Base-by-base conservation (phyloP, 2,888 invertebrate genomes). In the Strigamia maritima region DNA sequence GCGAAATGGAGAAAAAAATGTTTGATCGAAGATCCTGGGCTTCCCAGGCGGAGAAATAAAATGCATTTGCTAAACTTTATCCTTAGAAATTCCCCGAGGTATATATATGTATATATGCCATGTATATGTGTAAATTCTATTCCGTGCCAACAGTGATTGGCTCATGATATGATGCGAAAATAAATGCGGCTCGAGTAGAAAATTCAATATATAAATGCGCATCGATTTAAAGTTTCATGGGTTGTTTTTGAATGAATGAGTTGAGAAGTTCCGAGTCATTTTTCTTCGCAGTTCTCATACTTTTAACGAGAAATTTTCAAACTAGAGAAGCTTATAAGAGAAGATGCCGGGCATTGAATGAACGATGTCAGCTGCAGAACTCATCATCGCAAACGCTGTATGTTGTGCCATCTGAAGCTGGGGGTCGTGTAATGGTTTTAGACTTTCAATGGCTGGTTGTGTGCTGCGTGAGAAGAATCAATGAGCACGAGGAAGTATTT, bases 391-490 rank as follows among this genome's bases (percentile, higher is more conserved):
- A 28, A 26, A 16, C 65, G 7, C 3, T 8, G 19, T 65, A 24
- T 65, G 24, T 24, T 65, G 65, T 65, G 65, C 6, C 65, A 28
- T 65, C 65, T 65, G 10, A 28, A 65, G 65, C 26, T 16, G 24
- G 65, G 28, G 26, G 65, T 16, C 26, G 65, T 65, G 65, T 65
- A 65, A 65, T 65, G 65, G 65, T 65, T 65, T 65, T 65, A 28
- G 65, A 65, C 65, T 65, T 65, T 65, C 65, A 65, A 65, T 65
- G 65, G 65, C 26, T 65, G 26, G 65, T 65, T 65, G 65, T 65
- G 65, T 28, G 16, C 16, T 24, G 26, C 65, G 65, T 65, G 65
- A 65, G 65, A 65, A 10, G 65, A 65, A 65, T 65, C 65, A 65
- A 65, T 26, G 65, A 65, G 65, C 65, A 16, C 8, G 28, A 65